phyloP scores from a whole-genome alignment of 2,797 vertebrate genomes.

The Macropodus opercularis region DNA sequence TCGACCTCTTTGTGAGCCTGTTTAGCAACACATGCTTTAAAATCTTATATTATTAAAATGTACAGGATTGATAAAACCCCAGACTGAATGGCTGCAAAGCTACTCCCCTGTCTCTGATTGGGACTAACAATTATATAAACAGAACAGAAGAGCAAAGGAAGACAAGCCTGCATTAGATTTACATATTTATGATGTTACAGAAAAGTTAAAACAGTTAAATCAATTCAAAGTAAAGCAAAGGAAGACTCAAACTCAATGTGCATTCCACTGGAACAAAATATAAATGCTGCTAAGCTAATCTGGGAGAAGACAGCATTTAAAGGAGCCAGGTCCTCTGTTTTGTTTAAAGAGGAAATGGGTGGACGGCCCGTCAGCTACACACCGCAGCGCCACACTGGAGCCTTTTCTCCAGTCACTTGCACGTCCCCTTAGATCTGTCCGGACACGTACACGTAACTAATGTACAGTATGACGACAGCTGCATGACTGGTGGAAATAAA shows the following conservation, averaged over 20 bases:
- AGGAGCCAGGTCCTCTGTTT: conserved; percentile 47
- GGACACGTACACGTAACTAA: conserved; percentile 9
- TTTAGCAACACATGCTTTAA: not conserved
- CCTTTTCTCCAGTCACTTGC: not conserved
- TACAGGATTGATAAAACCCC: too few relatives aligned
- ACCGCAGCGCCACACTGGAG: not conserved
- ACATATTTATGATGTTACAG: too few relatives aligned
- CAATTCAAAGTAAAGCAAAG: not conserved
- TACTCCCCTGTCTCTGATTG: too few relatives aligned
- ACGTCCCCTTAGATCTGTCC: conserved; percentile 15
- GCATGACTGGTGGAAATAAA: conserved; percentile 45
- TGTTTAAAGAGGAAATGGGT: conserved; percentile 71
- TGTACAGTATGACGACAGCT: not conserved
- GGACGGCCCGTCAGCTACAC: conserved; percentile 30
- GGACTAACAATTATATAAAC: too few relatives aligned
- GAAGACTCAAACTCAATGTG: not conserved
- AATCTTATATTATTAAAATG: too few relatives aligned
- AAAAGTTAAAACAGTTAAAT: not conserved
- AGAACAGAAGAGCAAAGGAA: too few relatives aligned
- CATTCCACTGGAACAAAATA: not conserved
- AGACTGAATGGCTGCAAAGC: too few relatives aligned
- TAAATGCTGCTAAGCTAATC: not conserved
- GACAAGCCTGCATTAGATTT: too few relatives aligned
- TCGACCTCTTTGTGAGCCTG: too few relatives aligned
- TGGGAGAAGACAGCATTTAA: conserved; percentile 8